These are phyloP conservation scores for Pecten maximus DNA, from an alignment of 2,888 invertebrate genomes.

Conservation along the genomic window DNA sequence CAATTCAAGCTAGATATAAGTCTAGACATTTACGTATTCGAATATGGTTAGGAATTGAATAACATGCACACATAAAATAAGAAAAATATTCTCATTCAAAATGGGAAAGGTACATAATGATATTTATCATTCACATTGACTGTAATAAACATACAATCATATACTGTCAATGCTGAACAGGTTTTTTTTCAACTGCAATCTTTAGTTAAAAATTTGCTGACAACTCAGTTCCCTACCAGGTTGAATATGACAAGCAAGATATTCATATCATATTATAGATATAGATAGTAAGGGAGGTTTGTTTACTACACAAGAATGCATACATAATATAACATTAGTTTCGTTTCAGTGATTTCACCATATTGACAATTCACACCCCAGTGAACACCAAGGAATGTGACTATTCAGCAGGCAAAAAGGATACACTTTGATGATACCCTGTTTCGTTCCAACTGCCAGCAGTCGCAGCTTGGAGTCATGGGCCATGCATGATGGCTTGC, in stretches of 20 bases:
- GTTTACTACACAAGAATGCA: neutral
- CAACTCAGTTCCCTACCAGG: neutral
- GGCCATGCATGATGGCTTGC: slow-evolving; percentile 96
- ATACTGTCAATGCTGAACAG: no score
- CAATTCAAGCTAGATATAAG: no score
- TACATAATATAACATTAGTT: slow-evolving; percentile 13
- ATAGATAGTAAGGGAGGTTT: neutral
- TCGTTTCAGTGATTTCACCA: neutral
- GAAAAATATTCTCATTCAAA: no score
- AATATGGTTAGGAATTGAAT: no score
- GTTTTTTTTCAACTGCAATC: neutral
- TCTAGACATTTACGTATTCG: no score
- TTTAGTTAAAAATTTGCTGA: neutral
- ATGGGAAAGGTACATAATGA: no score
- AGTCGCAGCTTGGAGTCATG: slow-evolving; percentile 95
- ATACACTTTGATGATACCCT: slow-evolving; percentile 93
- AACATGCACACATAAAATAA: no score
- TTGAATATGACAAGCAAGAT: neutral
- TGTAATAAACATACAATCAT: no score
- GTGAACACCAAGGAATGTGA: neutral
- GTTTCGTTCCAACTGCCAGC: slow-evolving; percentile 96
- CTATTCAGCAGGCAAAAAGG: slow-evolving; percentile 79
- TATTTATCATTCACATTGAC: no score
- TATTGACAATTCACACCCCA: slow-evolving; percentile 16
- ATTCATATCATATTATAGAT: neutral